Evolutionary conservation across 2,797 vertebrate genomes (phyloP), one percentile per base, ranked within the genome.

Genomic region (Coilia nasus): DNA sequence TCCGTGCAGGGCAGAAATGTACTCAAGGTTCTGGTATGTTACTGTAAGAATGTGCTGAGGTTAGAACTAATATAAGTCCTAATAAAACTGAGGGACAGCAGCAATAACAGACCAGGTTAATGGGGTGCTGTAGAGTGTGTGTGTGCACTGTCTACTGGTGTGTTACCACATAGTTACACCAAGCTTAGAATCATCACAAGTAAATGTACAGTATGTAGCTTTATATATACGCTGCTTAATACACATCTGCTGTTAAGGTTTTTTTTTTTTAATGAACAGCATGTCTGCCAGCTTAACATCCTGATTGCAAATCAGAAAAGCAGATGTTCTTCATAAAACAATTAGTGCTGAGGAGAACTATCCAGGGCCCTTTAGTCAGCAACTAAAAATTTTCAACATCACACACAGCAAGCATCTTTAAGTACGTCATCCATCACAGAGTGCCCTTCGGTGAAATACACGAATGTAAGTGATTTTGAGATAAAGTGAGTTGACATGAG

Each of bases 401-500:
- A 44, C 64, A 78, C 17, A 71, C 6, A 41, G 35, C 35, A 71
- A 64, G 23, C 17, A 78, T 78, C 71, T 78, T 78, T 9, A 44
- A 78, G 71, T 41, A 41, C 35, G 35, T 44, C 7, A 78, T 78
- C 7, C 15, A 44, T 25, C n/a, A 41, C 35, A 41, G 17, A 41
- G 2, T 78, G 19, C 17, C 71, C 35, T 21, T 71, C 11, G 64
- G 15, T 35, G 28, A 71, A 28, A 71, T 71, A 35, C 28, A 46
- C 17, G 21, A 11, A 23, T 86, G 78, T 7, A 82, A 46, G 50
- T 82, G 6, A 82, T 44, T 25, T 87, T 87, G 83, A 56, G 83
- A 84, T 56, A n/a, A 82, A 60, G 50, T 21, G 84, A 82, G 86
- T 82, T 71, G 71, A 85, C 81, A n/a, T n/a, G n/a, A 0, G 88